These are phyloP conservation scores for Toxotes lorentzi DNA, from an alignment of 2,797 vertebrate genomes.

Conservation along the genomic window DNA sequence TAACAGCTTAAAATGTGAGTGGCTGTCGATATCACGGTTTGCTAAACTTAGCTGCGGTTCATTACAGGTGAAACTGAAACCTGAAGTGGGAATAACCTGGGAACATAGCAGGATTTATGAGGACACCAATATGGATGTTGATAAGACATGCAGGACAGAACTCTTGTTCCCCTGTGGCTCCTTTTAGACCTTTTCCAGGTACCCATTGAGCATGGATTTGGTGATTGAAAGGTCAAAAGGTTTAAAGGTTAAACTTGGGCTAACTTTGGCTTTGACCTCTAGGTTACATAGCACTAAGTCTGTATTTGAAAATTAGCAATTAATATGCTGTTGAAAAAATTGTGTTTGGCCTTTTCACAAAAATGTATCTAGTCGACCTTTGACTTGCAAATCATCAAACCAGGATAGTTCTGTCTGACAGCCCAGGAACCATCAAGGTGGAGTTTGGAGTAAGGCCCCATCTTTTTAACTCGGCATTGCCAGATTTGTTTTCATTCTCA, in stretches of 20 bases:
- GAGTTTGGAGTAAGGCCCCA: neutral
- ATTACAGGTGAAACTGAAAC: neutral
- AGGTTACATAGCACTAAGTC: neutral
- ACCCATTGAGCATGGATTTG: neutral
- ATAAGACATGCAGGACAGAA: neutral
- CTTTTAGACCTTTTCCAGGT: slow-evolving; percentile 2
- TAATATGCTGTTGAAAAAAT: no score
- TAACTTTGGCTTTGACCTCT: neutral
- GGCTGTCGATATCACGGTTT: neutral
- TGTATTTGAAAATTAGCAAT: neutral
- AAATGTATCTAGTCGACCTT: neutral
- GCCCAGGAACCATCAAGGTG: no score
- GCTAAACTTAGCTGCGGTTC: neutral
- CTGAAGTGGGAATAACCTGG: neutral
- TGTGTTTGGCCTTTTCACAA: neutral
- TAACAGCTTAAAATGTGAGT: neutral
- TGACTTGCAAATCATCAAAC: neutral
- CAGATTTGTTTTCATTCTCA: neutral
- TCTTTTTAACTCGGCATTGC: neutral
- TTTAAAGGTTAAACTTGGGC: neutral
- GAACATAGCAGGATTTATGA: neutral
- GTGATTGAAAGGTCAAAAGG: neutral
- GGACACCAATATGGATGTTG: neutral
- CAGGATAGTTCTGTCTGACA: no score
- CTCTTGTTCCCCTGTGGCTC: neutral